Base-by-base conservation (phyloP, 2,797 vertebrate species). In the Arctocebus calabarensis region DNA sequence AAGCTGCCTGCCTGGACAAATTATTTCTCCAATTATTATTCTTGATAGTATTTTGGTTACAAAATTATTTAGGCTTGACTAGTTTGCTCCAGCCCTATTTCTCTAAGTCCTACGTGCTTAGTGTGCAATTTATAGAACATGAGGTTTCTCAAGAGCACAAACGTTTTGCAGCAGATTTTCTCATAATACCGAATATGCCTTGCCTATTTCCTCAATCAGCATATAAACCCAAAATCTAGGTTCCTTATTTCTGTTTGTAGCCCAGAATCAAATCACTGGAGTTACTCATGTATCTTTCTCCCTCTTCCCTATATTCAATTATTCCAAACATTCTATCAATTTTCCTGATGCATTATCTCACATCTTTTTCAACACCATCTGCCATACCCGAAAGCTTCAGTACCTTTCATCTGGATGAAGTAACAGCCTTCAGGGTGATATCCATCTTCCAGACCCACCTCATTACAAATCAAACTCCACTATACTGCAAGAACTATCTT, bases 21-120 rank as follows among this genome's bases (percentile, higher is more conserved):
- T 73, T 92, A 94, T 84, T 87, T 95, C 61, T 37, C 68, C 84
- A 61, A 73, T 88, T 92, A 96, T 55, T 92, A 88, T 61, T 89
- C n/a, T 77, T 37, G 8, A 61, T 37, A 71, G 61, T 40, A 4
- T 86, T 94, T n/a, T 78, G 37, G 19, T 64, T 94, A 71, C 59
- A 94, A 77, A 92, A 84, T 22, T 94, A 8, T 75, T 88, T 34
- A 52, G 57, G 16, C 27, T 92, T 75, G 5, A 87, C 25, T 45
- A 75, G 55, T 37, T 37, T 88, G 32, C 32, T 85, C 74, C 64
- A 93, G 64, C 10, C 29, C 57, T 90, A 40, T 48, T 95, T 79
- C 61, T 37, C 43, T 17, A 75, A 71, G 45, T 6, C 43, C 68
- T 85, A 82, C 37, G 87, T 48, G n/a, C 48, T 92, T 61, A 61